Evolutionary conservation across 2,888 invertebrate genomes (phyloP).

Genomic region (Galerucella pusilla): DNA sequence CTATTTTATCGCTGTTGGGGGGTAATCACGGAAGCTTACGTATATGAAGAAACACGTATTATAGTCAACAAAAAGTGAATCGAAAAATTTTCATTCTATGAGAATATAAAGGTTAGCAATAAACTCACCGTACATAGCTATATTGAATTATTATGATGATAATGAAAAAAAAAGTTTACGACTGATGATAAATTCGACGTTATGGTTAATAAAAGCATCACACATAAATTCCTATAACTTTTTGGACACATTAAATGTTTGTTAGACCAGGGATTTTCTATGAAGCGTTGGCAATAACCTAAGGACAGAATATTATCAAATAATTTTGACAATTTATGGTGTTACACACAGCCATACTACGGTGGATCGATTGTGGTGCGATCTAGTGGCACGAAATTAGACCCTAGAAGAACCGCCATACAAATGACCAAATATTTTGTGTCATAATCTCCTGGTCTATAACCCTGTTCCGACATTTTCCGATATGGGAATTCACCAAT

Average conservation of each 20-base stretch:
- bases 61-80: slow-evolving; percentile 9
- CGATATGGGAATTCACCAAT: too few species aligned
- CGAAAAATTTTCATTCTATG: slow-evolving; percentile 10
- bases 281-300: not conserved
- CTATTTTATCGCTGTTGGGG: not conserved
- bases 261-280: not conserved
- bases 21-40: slow-evolving; percentile 1
- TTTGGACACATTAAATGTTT: not conserved
- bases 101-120: slow-evolving; percentile 8
- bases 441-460: too few species aligned
- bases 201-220: slow-evolving; percentile 12
- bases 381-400: too few species aligned
- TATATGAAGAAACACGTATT: slow-evolving; percentile 1
- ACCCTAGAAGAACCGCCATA: too few species aligned
- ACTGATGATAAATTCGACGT: slow-evolving; percentile 8
- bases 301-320: not conserved
- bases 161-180: slow-evolving; percentile 20
- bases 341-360: too few species aligned
- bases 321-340: too few species aligned
- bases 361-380: too few species aligned
- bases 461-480: too few species aligned
- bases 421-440: too few species aligned
- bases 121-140: slow-evolving; percentile 11
- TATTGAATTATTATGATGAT: slow-evolving; percentile 20
- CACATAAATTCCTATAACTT: slow-evolving; percentile 14